Evolutionary conservation across 37 sponge, comb jelly and placozoan genomes (phyloP).

Genomic region (Ianthella basta): DNA sequence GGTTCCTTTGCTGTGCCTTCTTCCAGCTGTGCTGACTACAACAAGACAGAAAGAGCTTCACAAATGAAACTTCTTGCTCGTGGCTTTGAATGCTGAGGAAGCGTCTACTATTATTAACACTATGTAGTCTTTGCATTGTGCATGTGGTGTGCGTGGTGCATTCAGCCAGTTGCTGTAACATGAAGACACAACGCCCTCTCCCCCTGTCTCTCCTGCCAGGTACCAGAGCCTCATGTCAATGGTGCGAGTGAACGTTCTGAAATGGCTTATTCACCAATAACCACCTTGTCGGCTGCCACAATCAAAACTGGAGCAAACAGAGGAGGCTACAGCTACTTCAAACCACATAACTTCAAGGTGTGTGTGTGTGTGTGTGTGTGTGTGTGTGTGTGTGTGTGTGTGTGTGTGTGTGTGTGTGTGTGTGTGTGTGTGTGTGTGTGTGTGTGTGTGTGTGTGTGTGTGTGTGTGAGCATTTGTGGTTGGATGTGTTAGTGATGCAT

Average conservation of each 20-base stretch:
- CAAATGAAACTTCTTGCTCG: too few species aligned
- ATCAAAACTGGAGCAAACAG: background rate
- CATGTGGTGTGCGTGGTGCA: too few species aligned
- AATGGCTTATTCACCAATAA: too few species aligned
- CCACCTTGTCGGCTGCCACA: too few species aligned
- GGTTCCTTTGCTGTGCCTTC: too few species aligned
- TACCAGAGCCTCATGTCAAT: background rate
- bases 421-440: background rate
- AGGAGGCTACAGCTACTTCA: constrained; percentile 59
- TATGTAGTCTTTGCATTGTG: too few species aligned
- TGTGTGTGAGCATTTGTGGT: background rate
- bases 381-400: background rate
- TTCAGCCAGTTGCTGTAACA: too few species aligned
- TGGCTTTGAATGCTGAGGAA: too few species aligned
- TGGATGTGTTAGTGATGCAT: background rate
- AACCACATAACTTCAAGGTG: constrained; percentile 85
- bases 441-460: background rate
- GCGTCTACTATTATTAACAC: too few species aligned
- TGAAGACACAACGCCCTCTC: background rate
- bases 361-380: background rate
- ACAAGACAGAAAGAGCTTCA: too few species aligned
- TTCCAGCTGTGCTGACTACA: too few species aligned
- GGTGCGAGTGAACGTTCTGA: constrained; percentile 1
- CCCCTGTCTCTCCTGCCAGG: constrained; percentile 6
- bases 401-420: background rate